Evolutionary conservation across 2,888 invertebrate genomes (phyloP).

Genomic region (Lagria hirta): DNA sequence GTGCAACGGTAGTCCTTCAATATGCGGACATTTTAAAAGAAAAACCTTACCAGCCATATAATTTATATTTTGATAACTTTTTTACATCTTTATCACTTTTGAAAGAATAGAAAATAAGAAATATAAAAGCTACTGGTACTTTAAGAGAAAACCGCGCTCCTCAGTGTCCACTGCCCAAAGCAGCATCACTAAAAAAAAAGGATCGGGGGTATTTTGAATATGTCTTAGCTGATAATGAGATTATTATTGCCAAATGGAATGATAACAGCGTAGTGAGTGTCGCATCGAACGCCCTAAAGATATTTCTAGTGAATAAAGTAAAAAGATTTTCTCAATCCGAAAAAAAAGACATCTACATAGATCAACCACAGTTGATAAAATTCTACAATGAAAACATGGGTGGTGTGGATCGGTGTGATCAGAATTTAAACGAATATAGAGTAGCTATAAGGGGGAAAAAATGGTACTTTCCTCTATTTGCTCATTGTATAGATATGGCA

Average conservation of each 20-base stretch:
- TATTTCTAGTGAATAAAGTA: slow-evolving; percentile 15
- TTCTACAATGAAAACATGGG: slow-evolving; percentile 36
- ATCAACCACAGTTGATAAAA: slow-evolving; percentile 32
- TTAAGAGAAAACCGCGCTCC: slow-evolving; percentile 25
- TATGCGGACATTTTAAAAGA: slow-evolving; percentile 21
- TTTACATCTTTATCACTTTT: slow-evolving; percentile 29
- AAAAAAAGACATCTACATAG: slow-evolving; percentile 28
- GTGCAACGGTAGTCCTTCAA: slow-evolving; percentile 22
- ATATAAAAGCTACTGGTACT: slow-evolving; percentile 26
- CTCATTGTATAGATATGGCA: slow-evolving; percentile 35
- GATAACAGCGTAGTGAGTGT: slow-evolving; percentile 32
- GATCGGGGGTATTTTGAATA: slow-evolving; percentile 15
- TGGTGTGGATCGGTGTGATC: slow-evolving; percentile 36
- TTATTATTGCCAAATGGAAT: slow-evolving; percentile 25
- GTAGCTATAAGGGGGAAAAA: slow-evolving; percentile 36
- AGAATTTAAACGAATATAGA: slow-evolving; percentile 38
- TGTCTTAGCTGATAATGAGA: slow-evolving; percentile 1
- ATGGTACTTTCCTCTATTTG: slow-evolving; percentile 40
- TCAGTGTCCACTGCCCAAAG: too few species aligned
- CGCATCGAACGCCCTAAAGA: slow-evolving; percentile 16
- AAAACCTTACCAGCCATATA: slow-evolving; percentile 9
- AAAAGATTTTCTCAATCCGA: slow-evolving; percentile 16
- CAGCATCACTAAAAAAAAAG: too few species aligned
- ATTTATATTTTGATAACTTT: slow-evolving; percentile 34
- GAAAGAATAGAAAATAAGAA: slow-evolving; percentile 18